These are phyloP conservation scores for Stenotaenia linearis DNA, from an alignment of 2,888 invertebrate species.

Conservation along the genomic window DNA sequence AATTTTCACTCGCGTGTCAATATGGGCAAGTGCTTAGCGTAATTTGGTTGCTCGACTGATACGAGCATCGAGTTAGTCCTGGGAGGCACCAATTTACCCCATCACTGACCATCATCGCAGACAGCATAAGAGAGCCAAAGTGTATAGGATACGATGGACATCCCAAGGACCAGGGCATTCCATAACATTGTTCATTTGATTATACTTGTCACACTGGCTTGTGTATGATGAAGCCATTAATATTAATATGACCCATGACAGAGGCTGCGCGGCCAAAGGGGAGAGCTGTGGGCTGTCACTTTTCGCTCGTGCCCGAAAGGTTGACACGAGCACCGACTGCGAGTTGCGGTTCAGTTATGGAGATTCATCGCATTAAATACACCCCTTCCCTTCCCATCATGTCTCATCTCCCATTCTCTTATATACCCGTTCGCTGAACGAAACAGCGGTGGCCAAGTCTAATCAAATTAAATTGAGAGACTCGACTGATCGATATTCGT, in stretches of 20 bases:
- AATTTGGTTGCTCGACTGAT: constrained; percentile 7
- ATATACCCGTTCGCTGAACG: not conserved
- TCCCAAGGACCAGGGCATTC: constrained; percentile 21
- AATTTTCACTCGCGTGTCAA: constrained; percentile 18
- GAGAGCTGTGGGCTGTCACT: constrained; percentile 24
- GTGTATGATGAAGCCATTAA: constrained; percentile 28
- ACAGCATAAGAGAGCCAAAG: not conserved
- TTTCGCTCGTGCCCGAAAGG: constrained; percentile 24
- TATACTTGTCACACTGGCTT: constrained; percentile 24
- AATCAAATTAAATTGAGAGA: constrained; percentile 14
- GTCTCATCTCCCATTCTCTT: not conserved
- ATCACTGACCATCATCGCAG: not conserved
- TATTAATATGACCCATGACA: constrained; percentile 30
- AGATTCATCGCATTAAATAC: constrained; percentile 1
- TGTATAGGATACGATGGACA: not conserved
- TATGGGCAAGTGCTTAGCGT: constrained; percentile 6
- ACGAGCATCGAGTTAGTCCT: not conserved
- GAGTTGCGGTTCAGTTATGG: constrained; percentile 24
- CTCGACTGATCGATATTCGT: not conserved
- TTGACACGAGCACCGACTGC: constrained; percentile 1
- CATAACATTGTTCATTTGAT: constrained; percentile 30
- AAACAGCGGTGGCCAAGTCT: constrained; percentile 14
- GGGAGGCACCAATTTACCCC: constrained; percentile 23
- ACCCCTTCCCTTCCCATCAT: not conserved
- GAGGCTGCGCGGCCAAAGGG: constrained; percentile 3